phyloP scores from a whole-genome alignment of 2,888 invertebrate species.

The Melinaea menophilus region DNA sequence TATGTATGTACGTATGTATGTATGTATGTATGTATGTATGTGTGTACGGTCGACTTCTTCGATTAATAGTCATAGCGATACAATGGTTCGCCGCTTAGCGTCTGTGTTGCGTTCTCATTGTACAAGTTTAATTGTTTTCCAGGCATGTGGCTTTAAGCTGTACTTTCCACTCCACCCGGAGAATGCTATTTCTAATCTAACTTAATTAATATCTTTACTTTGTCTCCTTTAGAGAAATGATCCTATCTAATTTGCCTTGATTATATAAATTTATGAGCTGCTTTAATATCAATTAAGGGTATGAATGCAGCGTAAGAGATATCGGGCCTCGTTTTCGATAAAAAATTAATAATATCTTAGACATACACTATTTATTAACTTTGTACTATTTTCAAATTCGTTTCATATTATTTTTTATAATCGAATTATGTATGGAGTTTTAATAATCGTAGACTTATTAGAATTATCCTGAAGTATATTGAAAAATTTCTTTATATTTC shows the following conservation, averaged over 20 bases:
- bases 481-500: too few relatives aligned
- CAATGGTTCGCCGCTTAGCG: conserved; percentile 56
- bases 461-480: too few relatives aligned
- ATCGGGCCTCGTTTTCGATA: too few relatives aligned
- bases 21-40: neutral
- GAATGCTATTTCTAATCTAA: conserved; percentile 10
- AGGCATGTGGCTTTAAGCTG: conserved; percentile 31
- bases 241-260: neutral
- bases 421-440: too few relatives aligned
- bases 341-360: too few relatives aligned
- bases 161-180: conserved; percentile 12
- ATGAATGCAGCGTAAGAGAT: too few relatives aligned
- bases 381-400: too few relatives aligned
- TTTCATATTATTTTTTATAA: too few relatives aligned
- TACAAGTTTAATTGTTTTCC: conserved; percentile 70
- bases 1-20: too few relatives aligned
- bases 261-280: neutral
- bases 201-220: conserved; percentile 11
- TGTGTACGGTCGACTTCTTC: conserved; percentile 48
- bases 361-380: too few relatives aligned
- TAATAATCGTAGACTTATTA: too few relatives aligned
- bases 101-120: conserved; percentile 56
- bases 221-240: neutral
- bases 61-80: conserved; percentile 59
- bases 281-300: neutral